Evolutionary conservation across 2,888 invertebrate species (phyloP).

Genomic region (Pandemis corylana): DNA sequence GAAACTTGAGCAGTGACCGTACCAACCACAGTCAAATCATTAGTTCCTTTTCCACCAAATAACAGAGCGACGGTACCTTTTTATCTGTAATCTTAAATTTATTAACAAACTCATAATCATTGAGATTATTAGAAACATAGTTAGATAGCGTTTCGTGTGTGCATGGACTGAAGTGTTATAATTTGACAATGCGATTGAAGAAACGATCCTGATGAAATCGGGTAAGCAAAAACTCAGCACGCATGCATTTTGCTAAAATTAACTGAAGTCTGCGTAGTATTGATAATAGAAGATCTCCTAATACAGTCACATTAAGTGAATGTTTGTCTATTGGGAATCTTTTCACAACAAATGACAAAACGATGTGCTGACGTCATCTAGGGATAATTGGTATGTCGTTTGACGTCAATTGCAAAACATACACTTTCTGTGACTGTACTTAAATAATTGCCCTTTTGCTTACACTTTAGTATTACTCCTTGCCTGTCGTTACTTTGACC

Average conservation of each 20-base stretch:
- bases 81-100: not conserved
- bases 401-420: too few species aligned
- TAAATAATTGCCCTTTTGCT: too few species aligned
- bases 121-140: not conserved
- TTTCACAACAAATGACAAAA: too few species aligned
- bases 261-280: not conserved
- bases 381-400: too few species aligned
- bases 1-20: constrained; percentile 20
- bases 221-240: constrained; percentile 23
- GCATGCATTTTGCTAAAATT: not conserved
- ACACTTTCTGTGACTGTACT: too few species aligned
- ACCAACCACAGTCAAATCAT: constrained; percentile 16
- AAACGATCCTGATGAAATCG: constrained; percentile 32
- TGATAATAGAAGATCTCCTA: not conserved
- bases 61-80: not conserved
- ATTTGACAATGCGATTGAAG: constrained; percentile 32
- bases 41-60: not conserved
- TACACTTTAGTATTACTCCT: not conserved
- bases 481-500: not conserved
- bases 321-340: too few species aligned
- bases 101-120: not conserved
- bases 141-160: not conserved
- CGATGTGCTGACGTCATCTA: too few species aligned
- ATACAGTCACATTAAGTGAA: too few species aligned
- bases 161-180: constrained; percentile 8